These are phyloP conservation scores for Ostrea edulis DNA, from an alignment of 1,140 invertebrate species.

Conservation along the genomic window DNA sequence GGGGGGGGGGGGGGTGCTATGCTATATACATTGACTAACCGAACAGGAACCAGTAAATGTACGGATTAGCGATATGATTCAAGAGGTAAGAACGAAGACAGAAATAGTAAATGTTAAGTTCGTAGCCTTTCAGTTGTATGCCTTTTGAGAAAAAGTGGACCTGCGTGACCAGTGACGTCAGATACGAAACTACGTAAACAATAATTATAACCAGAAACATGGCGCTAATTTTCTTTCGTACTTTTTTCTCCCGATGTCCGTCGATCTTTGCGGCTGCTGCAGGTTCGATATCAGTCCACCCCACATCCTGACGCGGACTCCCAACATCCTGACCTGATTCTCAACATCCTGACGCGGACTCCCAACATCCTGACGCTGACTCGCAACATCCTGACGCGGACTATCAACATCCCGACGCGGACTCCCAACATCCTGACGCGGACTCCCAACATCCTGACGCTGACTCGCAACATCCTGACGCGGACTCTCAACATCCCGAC, in stretches of 20 bases:
- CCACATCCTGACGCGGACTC: neutral
- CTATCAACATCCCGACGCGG: too few relatives aligned
- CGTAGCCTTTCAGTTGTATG: neutral
- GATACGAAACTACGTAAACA: slow-evolving; percentile 34
- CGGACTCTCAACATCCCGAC: too few relatives aligned
- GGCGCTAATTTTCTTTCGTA: neutral
- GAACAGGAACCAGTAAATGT: slow-evolving; percentile 15
- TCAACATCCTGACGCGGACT: too few relatives aligned
- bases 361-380: too few relatives aligned
- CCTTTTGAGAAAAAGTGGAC: neutral
- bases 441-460: too few relatives aligned
- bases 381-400: too few relatives aligned
- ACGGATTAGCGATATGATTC: slow-evolving; percentile 3
- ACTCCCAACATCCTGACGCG: too few relatives aligned
- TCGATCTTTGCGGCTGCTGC: neutral
- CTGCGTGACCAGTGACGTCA: slow-evolving; percentile 7
- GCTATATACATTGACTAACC: too few relatives aligned
- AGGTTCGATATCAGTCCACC: neutral
- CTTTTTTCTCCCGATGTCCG: neutral
- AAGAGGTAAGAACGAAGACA: neutral
- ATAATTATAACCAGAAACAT: neutral
- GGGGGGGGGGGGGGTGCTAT: too few relatives aligned
- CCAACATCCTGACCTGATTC: too few relatives aligned
- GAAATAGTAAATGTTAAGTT: neutral
- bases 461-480: too few relatives aligned